Conservation (phyloP, 2,797 vertebrate species). For the Diplodus puntazzo region DNA sequence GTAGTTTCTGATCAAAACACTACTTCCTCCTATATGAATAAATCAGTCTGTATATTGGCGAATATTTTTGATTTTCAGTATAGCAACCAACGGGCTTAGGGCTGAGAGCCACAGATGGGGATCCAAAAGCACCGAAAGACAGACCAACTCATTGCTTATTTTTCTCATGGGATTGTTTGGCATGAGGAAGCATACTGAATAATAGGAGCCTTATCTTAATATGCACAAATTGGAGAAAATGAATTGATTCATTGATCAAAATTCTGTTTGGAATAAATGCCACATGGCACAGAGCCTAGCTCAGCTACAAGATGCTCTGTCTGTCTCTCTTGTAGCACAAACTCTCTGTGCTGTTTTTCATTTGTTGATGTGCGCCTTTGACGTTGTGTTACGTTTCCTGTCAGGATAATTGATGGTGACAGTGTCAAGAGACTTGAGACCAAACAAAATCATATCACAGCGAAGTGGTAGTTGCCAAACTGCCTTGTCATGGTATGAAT, state of each 20-base stretch:
- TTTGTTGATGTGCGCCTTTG: constrained; percentile 39
- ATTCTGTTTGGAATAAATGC: background rate
- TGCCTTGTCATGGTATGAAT: constrained; percentile 67
- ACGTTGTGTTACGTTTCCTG: constrained; percentile 40
- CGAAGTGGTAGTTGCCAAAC: constrained; percentile 48
- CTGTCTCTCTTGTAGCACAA: constrained; percentile 23
- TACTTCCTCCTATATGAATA: too few relatives aligned
- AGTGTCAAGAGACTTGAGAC: constrained; percentile 51
- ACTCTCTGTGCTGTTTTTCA: constrained; percentile 30
- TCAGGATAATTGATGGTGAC: constrained; percentile 64
- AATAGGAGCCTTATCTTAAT: background rate
- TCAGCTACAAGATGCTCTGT: constrained; percentile 1
- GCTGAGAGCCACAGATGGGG: too few relatives aligned
- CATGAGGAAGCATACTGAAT: background rate
- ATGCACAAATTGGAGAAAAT: background rate
- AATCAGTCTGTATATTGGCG: too few relatives aligned
- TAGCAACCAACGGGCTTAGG: too few relatives aligned
- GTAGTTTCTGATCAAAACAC: too few relatives aligned
- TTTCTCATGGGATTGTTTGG: background rate
- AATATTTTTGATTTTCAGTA: too few relatives aligned
- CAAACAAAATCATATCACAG: constrained; percentile 58
- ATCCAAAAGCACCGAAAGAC: background rate
- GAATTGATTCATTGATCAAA: constrained; percentile 9
- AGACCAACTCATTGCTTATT: too few relatives aligned
- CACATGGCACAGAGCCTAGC: background rate